phyloP scores from a whole-genome alignment of 2,888 invertebrate species.

The Drosophila imparisetae region DNA sequence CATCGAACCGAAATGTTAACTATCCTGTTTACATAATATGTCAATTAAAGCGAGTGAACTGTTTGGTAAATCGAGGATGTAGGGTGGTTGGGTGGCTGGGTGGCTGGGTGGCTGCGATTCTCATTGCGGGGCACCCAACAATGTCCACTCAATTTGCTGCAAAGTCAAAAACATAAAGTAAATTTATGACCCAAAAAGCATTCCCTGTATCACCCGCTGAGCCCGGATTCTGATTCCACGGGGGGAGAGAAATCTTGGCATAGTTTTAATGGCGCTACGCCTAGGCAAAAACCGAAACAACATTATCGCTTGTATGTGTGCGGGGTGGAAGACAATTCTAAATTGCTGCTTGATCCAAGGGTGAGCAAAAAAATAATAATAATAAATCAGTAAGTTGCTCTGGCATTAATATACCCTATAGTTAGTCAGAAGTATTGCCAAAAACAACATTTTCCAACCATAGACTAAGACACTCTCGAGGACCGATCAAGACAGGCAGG shows the following conservation, averaged over 20 bases:
- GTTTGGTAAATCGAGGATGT: slow-evolving; percentile 10
- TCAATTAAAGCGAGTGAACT: slow-evolving; percentile 67
- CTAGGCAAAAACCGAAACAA: slow-evolving; percentile 47
- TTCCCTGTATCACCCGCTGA: slow-evolving; percentile 45
- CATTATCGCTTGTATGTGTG: slow-evolving; percentile 29
- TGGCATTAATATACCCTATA: slow-evolving; percentile 7
- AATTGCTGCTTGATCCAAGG: slow-evolving; percentile 32
- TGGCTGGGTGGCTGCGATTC: not conserved
- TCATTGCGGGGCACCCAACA: slow-evolving; percentile 8
- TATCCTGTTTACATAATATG: slow-evolving; percentile 81
- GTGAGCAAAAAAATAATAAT: slow-evolving; percentile 16
- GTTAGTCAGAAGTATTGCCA: not conserved
- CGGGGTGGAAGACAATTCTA: slow-evolving; percentile 27
- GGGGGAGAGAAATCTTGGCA: slow-evolving; percentile 37
- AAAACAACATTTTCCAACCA: not conserved
- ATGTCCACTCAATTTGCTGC: slow-evolving; percentile 51
- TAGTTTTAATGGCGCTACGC: slow-evolving; percentile 64
- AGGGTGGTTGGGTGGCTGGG: not conserved
- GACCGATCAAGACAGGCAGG: not conserved
- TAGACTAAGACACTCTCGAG: not conserved
- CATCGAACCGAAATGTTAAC: slow-evolving; percentile 68
- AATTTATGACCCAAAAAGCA: slow-evolving; percentile 51
- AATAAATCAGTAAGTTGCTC: not conserved
- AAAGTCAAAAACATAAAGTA: slow-evolving; percentile 48
- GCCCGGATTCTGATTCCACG: slow-evolving; percentile 4